Evolutionary conservation across 2,113 vertebrate species (phyloP), one percentile per base, ranked within the genome.

Genomic region (Poeciliopsis retropinna): DNA sequence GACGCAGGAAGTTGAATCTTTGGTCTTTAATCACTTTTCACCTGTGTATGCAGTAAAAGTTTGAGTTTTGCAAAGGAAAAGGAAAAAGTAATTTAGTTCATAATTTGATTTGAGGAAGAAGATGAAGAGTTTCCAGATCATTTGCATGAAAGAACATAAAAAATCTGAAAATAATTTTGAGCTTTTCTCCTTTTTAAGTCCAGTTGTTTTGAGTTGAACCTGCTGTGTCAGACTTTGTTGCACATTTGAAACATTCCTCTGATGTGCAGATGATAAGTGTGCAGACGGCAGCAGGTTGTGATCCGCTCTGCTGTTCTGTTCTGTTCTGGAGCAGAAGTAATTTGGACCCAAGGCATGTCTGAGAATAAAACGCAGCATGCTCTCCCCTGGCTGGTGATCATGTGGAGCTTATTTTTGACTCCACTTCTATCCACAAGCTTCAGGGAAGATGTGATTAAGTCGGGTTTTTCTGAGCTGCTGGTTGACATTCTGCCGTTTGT

Each of bases 341-440:
- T 92, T 85, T 80, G 47, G 70, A 90, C 83, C 82, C 88, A 31
- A 39, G 67, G 69, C 76, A 75, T 73, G 80, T 87, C 78, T 78
- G 72, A 76, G 66, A 67, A 69, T 68, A 65, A 65, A 51, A 66
- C 30, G 61, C 72, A 29, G 71, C 76, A 79, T 67, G 54, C 64
- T 74, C 74, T 41, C 37, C 51, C 3, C 72, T 12, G 44, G 72
- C 63, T 65, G 32, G 32, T 74, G 69, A 85, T 70, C 75, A 75
- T 2, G 51, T 85, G 85, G 68, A 87, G 79, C 39, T 69, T 73
- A 72, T 86, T 88, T 78, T 78, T 70, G 64, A n/a, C 5, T 41
- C 34, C 78, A 60, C 60, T 73, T 39, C 47, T 78, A 68, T 67
- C 7, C 19, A 44, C 69, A 67, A 73, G 76, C 76, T 79, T 69